phyloP scores from a whole-genome alignment of 64 coral and sea anemone genomes.

The Montipora efflorescens region DNA sequence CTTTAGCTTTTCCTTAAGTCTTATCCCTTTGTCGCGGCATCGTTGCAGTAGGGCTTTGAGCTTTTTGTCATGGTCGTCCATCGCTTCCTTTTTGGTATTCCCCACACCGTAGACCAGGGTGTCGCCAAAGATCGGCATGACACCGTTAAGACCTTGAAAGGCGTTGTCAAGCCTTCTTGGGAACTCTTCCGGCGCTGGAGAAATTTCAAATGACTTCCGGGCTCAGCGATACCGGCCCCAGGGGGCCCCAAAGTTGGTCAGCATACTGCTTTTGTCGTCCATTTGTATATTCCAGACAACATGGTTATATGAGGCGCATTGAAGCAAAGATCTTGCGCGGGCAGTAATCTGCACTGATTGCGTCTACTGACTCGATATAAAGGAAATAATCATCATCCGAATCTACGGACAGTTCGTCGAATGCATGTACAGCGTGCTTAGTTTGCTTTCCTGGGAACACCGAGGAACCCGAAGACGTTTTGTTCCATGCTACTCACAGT shows the following conservation, averaged over 20 bases:
- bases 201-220: slow-evolving; percentile 54
- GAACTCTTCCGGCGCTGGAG: slow-evolving; percentile 64
- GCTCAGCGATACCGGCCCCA: slow-evolving; percentile 67
- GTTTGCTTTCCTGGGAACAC: too few relatives aligned
- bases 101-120: slow-evolving; percentile 47
- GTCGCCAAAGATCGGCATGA: slow-evolving; percentile 64
- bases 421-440: too few relatives aligned
- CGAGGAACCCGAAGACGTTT: too few relatives aligned
- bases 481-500: too few relatives aligned
- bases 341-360: too few relatives aligned
- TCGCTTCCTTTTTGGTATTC: slow-evolving; percentile 17
- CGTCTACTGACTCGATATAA: too few relatives aligned
- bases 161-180: slow-evolving; percentile 25
- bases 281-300: slow-evolving; percentile 49
- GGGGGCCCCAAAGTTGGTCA: slow-evolving; percentile 65
- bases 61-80: slow-evolving; percentile 10
- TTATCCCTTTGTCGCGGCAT: slow-evolving; percentile 47
- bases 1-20: slow-evolving; percentile 64
- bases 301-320: too few relatives aligned
- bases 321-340: too few relatives aligned
- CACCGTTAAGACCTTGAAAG: slow-evolving; percentile 33
- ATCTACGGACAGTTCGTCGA: too few relatives aligned
- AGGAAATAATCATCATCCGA: too few relatives aligned
- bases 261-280: slow-evolving; percentile 9
- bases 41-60: slow-evolving; percentile 35